Evolutionary conservation across 2,888 invertebrate genomes (phyloP).

Genomic region (Macropis europaea): DNA sequence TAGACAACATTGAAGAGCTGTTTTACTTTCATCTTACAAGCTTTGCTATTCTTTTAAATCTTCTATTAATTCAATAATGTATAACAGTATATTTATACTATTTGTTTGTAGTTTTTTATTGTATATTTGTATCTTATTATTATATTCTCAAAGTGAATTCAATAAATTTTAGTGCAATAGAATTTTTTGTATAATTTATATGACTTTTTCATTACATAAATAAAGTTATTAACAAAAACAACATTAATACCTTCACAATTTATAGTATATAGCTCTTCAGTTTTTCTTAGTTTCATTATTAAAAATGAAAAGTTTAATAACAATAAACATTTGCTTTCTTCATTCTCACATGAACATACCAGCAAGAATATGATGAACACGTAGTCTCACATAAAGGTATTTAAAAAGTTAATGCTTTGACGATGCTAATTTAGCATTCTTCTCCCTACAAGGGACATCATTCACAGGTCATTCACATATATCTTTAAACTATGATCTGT

Average conservation of each 20-base stretch:
- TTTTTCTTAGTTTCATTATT: background rate
- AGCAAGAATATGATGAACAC: constrained; percentile 73
- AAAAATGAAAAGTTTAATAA: background rate
- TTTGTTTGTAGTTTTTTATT: background rate
- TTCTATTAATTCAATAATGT: background rate
- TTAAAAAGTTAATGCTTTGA: constrained; percentile 66
- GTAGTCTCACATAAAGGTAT: constrained; percentile 61
- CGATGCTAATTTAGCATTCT: constrained; percentile 30
- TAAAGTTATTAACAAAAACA: background rate
- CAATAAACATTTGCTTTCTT: background rate
- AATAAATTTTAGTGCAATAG: background rate
- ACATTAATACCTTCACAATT: background rate
- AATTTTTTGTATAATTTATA: background rate
- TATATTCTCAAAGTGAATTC: background rate
- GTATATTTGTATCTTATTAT: background rate
- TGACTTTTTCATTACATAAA: background rate
- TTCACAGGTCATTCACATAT: background rate
- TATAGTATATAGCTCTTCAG: background rate
- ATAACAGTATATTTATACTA: background rate
- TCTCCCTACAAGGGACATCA: background rate
- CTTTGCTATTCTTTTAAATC: background rate
- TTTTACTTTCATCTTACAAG: background rate
- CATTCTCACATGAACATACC: constrained; percentile 26
- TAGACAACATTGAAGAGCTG: background rate
- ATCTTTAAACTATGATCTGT: background rate